phyloP scores from a whole-genome alignment of 2,888 invertebrate species.

The Shargacucullia verbasci region DNA sequence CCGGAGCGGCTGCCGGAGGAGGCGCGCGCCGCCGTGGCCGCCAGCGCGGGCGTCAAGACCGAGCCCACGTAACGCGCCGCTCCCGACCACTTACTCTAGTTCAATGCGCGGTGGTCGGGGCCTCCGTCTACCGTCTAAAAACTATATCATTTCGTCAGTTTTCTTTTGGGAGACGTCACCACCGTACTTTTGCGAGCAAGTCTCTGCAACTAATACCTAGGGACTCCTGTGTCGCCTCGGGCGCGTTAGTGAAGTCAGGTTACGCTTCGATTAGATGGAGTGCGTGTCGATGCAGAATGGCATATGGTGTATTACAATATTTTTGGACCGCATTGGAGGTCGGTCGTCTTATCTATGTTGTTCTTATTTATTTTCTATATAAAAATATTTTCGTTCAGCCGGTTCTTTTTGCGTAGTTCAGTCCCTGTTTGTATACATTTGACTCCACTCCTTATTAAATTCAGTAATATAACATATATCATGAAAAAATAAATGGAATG shows the following conservation, averaged over 20 bases:
- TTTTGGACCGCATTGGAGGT: slow-evolving; percentile 10
- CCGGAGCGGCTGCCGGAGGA: slow-evolving; percentile 97
- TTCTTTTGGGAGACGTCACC: slow-evolving; percentile 19
- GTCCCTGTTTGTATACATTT: slow-evolving; percentile 16
- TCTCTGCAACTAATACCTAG: slow-evolving; percentile 4
- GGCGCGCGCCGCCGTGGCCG: slow-evolving; percentile 93
- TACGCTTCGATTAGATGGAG: slow-evolving; percentile 6
- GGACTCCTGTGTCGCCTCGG: slow-evolving; percentile 5
- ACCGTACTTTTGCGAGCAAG: not conserved
- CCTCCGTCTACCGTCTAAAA: slow-evolving; percentile 1
- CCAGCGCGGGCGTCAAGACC: slow-evolving; percentile 76
- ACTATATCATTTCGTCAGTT: slow-evolving; percentile 10
- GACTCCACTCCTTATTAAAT: slow-evolving; percentile 9
- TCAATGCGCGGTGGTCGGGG: not conserved
- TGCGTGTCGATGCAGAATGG: slow-evolving; percentile 28
- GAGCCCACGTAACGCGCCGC: slow-evolving; percentile 76
- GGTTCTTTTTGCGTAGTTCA: slow-evolving; percentile 11
- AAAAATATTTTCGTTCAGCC: slow-evolving; percentile 13
- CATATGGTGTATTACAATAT: slow-evolving; percentile 18
- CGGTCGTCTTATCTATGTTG: slow-evolving; percentile 17
- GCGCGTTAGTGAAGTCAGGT: slow-evolving; percentile 1
- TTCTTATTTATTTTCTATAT: slow-evolving; percentile 29
- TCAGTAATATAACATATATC: slow-evolving; percentile 24
- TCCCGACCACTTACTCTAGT: not conserved
- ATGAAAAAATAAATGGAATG: slow-evolving; percentile 13